Evolutionary conservation across 2,797 vertebrate species (phyloP).

Genomic region (Selene dorsalis): DNA sequence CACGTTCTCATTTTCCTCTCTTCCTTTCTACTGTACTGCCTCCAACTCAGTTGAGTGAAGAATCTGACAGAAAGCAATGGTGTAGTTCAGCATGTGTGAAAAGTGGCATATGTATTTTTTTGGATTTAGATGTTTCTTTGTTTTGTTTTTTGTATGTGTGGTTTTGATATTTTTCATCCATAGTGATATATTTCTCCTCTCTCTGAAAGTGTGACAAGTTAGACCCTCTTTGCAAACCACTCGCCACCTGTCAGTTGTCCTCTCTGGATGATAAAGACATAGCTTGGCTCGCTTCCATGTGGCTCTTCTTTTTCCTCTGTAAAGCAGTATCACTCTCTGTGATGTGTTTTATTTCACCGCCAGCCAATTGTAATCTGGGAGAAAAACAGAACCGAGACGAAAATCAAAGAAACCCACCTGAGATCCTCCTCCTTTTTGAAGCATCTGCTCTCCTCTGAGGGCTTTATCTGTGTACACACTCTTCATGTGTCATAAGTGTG

Average conservation of each 20-base stretch:
- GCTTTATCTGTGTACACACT: slow-evolving; percentile 23
- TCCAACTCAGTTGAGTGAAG: background rate
- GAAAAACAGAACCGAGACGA: slow-evolving; percentile 46
- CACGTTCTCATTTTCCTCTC: background rate
- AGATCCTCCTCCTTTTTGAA: slow-evolving; percentile 59
- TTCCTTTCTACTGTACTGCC: background rate
- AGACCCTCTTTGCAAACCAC: slow-evolving; percentile 22
- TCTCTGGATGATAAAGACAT: slow-evolving; percentile 22
- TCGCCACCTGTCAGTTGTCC: slow-evolving; percentile 46
- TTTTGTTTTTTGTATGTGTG: slow-evolving; percentile 13
- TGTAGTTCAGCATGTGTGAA: background rate
- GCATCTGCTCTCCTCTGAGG: slow-evolving; percentile 51
- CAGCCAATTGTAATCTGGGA: slow-evolving; percentile 48
- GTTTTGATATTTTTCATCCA: slow-evolving; percentile 1
- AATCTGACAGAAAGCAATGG: background rate
- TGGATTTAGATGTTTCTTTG: background rate
- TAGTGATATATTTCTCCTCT: background rate
- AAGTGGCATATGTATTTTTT: background rate
- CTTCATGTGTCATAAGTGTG: slow-evolving; percentile 41
- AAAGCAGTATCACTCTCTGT: slow-evolving; percentile 35
- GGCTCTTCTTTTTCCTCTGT: slow-evolving; percentile 25
- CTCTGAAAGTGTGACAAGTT: slow-evolving; percentile 18
- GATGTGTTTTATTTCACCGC: slow-evolving; percentile 40
- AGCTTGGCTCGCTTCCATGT: slow-evolving; percentile 30
- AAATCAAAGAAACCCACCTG: slow-evolving; percentile 66